phyloP scores from a whole-genome alignment of 1,140 invertebrate genomes.

The Macrobrachium nipponense region DNA sequence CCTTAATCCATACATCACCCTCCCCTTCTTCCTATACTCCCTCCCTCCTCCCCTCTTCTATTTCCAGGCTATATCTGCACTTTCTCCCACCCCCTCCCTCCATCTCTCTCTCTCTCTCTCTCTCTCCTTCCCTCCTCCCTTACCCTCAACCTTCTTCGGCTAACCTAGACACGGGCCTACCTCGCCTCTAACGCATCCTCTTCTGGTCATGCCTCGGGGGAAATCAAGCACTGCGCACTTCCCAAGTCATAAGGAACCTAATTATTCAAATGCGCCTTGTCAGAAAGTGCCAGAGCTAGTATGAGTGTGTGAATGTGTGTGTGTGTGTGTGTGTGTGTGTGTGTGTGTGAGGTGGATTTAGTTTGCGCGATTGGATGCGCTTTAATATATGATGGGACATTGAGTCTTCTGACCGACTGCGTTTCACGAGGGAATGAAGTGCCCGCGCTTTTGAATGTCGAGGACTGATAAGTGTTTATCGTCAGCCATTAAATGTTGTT shows the following conservation, averaged over 20 bases:
- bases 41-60: not conserved
- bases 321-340: constrained; percentile 36
- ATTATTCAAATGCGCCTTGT: constrained; percentile 36
- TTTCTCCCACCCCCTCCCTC: not conserved
- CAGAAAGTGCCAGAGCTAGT: not conserved
- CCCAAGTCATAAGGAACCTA: constrained; percentile 31
- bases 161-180: not conserved
- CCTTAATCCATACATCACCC: no score
- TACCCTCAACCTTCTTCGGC: not conserved
- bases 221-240: constrained; percentile 31
- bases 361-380: not conserved
- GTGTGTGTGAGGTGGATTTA: constrained; percentile 5
- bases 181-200: not conserved
- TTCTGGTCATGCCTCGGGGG: not conserved
- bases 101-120: constrained; percentile 28
- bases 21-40: not conserved
- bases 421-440: no score
- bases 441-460: no score
- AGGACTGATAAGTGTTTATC: no score
- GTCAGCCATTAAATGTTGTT: no score
- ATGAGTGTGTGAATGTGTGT: constrained; percentile 27
- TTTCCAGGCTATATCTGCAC: not conserved
- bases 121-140: not conserved
- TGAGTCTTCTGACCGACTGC: not conserved
- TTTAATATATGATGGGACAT: not conserved